Evolutionary conservation across 2,888 invertebrate species (phyloP), one percentile per base, ranked within the genome.

Genomic region (Teleogryllus oceanicus): DNA sequence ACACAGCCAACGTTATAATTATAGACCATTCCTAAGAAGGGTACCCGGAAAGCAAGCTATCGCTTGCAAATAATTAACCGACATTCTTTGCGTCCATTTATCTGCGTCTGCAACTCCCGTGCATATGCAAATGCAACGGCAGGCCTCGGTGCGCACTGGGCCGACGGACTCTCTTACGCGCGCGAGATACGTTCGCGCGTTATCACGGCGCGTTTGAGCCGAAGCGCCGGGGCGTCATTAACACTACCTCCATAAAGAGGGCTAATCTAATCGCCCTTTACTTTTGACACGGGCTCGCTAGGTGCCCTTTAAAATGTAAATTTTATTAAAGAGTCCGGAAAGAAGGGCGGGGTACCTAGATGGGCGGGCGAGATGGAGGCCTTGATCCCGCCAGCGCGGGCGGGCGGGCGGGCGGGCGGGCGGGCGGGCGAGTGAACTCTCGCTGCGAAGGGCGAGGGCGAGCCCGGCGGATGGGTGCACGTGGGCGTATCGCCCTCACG

Each of bases 181-280:
- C 37, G 4, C 37, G 0, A 37, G 37, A 37, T 37, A 37, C 37
- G 5, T 37, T 37, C 37, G 37, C 37, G 37, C 37, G 37, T 37
- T 37, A 37, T 37, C 37, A 37, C 37, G 37, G 37, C 37, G 37
- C 37, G 37, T 37, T 37, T 37, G 37, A 37, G 37, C 37, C 37
- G 37, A 37, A 62, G 62, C 16, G n/a, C 62, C 16, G n/a, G 11
- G 62, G 62, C n/a, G n/a, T 62, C 62, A 62, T 62, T 62, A 62
- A 62, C 62, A 62, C 62, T 62, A 62, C 62, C 62, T 62, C 62
- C n/a, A 62, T 62, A 62, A 62, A 62, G 62, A 62, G 62, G 62
- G 62, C n/a, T 62, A 62, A 62, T 62, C 62, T 62, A 62, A 62
- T 62, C 62, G 62, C n/a, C 62, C 62, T 62, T 62, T 62, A 62